Base-by-base conservation (phyloP, 2,888 invertebrate species). In the Cantharis flavilabris region DNA sequence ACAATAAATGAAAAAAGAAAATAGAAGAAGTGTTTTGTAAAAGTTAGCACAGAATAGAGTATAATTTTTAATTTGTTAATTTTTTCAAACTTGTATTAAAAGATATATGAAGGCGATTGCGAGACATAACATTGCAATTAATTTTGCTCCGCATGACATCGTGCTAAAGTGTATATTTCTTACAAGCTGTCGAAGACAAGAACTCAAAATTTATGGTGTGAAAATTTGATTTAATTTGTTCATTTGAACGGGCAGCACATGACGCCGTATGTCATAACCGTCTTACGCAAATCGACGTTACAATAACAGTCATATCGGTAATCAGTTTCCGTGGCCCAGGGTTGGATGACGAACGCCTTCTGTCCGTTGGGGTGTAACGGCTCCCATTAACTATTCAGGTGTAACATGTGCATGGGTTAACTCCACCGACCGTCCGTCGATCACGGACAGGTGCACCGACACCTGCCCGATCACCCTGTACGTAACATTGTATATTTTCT, bases 311-410 rank as follows among this genome's bases (percentile, higher is more conserved):
- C 79, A 71, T 78, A 78, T 78, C 79, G 69, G 77, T 76, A 79
- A 78, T 78, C 77, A 78, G 79, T 79, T 78, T 78, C 76, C 79
- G 76, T 79, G 78, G 79, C 79, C 79, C 70, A 76, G 70, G 79
- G 80, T 72, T 33, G 71, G 73, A 71, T 70, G 78, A 75, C 81
- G 81, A 73, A 76, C 81, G 80, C 82, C 82, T 82, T 82, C 79
- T 82, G 81, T 81, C 79, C 81, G 80, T 83, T 83, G 82, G 85
- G 84, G 83, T 84, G 84, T 84, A 85, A 85, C 85, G 85, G 85
- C 83, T 83, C 76, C 83, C 83, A 84, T 84, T 83, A 82, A 82
- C 85, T 83, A 84, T 85, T 86, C 85, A 85, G 84, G 84, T 85
- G 85, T 82, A 85, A 84, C 86, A 86, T 86, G 85, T 86, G 86